Evolutionary conservation across 2,797 vertebrate species (phyloP).

Genomic region (Silurus lanzhouensis): DNA sequence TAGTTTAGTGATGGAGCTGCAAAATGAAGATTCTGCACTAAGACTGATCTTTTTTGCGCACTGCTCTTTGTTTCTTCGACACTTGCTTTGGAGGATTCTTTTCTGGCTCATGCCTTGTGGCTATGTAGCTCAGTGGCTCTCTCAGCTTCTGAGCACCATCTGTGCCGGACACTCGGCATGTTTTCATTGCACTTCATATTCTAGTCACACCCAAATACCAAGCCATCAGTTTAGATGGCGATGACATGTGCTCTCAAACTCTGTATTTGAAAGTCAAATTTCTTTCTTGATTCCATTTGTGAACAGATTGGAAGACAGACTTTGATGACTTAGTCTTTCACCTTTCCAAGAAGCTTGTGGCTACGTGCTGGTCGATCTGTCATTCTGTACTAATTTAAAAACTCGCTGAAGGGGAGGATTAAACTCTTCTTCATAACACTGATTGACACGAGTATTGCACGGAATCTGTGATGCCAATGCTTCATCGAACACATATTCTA

Average conservation of each 20-base stretch:
- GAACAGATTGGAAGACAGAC: constrained; percentile 71
- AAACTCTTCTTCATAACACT: background rate
- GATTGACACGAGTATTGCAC: background rate
- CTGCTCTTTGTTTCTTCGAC: constrained; percentile 41
- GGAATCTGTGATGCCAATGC: background rate
- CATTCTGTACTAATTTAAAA: constrained; percentile 9
- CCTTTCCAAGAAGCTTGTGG: constrained; percentile 39
- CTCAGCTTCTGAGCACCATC: constrained; percentile 54
- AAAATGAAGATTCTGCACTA: constrained; percentile 27
- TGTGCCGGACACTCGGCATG: constrained; percentile 50
- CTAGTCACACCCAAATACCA: constrained; percentile 66
- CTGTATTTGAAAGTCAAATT: constrained; percentile 71
- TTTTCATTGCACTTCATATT: constrained; percentile 64
- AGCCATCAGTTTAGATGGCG: constrained; percentile 68
- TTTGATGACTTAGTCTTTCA: constrained; percentile 62
- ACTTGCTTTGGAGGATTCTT: constrained; percentile 29
- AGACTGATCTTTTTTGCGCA: constrained; percentile 29
- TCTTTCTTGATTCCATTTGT: constrained; percentile 55
- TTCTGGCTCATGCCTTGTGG: constrained; percentile 45
- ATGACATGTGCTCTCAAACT: constrained; percentile 64
- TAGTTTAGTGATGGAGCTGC: constrained; percentile 1
- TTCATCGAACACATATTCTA: background rate
- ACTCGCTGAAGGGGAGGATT: background rate
- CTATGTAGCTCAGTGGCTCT: constrained; percentile 43
- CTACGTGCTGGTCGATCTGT: constrained; percentile 2